Evolutionary conservation across 2,888 invertebrate genomes (phyloP).

Genomic region (Stenodema calcarata): DNA sequence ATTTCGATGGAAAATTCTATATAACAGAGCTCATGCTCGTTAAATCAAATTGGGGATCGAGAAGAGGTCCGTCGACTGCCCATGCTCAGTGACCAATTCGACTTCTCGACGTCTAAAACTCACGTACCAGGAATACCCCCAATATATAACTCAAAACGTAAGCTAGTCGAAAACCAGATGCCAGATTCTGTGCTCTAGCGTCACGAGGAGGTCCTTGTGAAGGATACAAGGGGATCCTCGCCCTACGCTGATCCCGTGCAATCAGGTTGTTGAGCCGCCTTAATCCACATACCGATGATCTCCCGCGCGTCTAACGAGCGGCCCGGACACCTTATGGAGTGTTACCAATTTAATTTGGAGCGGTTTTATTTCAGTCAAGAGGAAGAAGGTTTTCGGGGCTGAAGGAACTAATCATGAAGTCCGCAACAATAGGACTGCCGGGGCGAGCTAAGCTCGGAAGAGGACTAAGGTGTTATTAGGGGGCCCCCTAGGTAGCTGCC

Average conservation of each 20-base stretch:
- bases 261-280: not conserved
- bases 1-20: too few relatives aligned
- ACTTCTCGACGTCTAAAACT: too few relatives aligned
- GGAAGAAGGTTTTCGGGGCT: slow-evolving; percentile 12
- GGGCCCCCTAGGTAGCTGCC: slow-evolving; percentile 34
- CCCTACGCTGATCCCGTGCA: not conserved
- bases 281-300: not conserved
- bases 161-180: too few relatives aligned
- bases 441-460: slow-evolving; percentile 43
- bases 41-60: too few relatives aligned
- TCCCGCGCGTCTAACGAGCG: not conserved
- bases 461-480: slow-evolving; percentile 46
- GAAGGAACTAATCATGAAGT: slow-evolving; percentile 46
- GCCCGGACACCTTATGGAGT: not conserved
- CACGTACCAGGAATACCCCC: too few relatives aligned
- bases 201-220: too few relatives aligned
- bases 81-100: too few relatives aligned
- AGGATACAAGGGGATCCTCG: too few relatives aligned
- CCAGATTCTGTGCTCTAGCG: too few relatives aligned
- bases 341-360: slow-evolving; percentile 38
- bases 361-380: slow-evolving; percentile 33
- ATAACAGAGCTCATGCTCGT: too few relatives aligned
- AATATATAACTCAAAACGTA: too few relatives aligned
- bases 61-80: too few relatives aligned
- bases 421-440: slow-evolving; percentile 36